These are phyloP conservation scores for Pongo pygmaeus DNA, from an alignment of 2,113 vertebrate species.

Conservation along the genomic window DNA sequence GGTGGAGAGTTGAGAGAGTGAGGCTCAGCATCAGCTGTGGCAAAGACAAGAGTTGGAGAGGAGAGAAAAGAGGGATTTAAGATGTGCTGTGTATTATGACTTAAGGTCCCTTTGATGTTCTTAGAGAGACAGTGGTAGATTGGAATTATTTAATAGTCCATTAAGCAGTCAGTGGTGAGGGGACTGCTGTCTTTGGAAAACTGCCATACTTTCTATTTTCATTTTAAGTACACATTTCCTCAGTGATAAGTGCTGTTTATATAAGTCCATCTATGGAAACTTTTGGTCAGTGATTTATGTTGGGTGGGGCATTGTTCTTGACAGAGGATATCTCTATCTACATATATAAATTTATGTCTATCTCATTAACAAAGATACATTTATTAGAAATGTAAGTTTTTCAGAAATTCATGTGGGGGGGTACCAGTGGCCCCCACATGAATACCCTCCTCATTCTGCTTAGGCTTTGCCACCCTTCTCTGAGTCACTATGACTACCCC, in stretches of 20 bases:
- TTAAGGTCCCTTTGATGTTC: background rate
- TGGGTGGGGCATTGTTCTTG: background rate
- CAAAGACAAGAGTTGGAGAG: background rate
- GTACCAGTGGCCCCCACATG: background rate
- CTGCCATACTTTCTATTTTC: background rate
- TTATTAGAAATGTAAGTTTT: background rate
- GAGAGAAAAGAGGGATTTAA: background rate
- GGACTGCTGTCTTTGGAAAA: background rate
- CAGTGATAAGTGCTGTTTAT: background rate
- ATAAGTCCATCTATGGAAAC: background rate
- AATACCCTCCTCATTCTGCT: background rate
- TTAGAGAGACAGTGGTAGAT: background rate
- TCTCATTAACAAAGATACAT: background rate
- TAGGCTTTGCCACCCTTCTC: background rate
- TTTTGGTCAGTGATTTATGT: background rate
- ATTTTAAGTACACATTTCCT: background rate
- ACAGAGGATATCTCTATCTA: background rate
- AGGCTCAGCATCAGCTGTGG: background rate
- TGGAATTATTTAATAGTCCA: background rate
- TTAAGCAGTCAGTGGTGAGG: background rate
- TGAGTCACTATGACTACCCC: background rate
- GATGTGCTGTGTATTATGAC: background rate
- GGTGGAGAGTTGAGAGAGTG: background rate
- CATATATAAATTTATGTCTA: background rate
- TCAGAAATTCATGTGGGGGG: background rate